These are phyloP conservation scores for Hirudo medicinalis DNA, from an alignment of 1,140 invertebrate species.

Conservation along the genomic window DNA sequence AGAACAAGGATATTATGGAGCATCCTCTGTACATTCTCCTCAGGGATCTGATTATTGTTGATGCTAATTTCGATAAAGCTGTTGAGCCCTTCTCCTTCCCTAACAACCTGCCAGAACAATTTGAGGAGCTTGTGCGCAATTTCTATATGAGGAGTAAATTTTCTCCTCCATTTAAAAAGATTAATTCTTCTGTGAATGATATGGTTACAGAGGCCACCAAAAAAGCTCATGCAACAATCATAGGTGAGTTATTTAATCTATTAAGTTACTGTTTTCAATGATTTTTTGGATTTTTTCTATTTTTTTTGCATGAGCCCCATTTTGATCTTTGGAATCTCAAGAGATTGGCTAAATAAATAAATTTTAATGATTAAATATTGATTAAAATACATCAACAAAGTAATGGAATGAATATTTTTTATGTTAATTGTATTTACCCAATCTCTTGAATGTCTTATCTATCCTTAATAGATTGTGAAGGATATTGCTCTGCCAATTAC, in stretches of 20 bases:
- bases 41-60: constrained; percentile 39
- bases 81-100: constrained; percentile 38
- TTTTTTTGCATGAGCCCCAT: too few relatives aligned
- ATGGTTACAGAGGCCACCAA: constrained; percentile 39
- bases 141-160: constrained; percentile 36
- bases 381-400: too few relatives aligned
- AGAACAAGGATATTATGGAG: constrained; percentile 36
- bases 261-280: too few relatives aligned
- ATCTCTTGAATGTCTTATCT: too few relatives aligned
- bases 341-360: too few relatives aligned
- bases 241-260: constrained; percentile 30
- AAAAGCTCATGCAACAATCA: constrained; percentile 36
- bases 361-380: too few relatives aligned
- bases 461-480: too few relatives aligned
- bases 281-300: too few relatives aligned
- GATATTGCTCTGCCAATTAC: too few relatives aligned
- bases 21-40: constrained; percentile 39
- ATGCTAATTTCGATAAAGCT: constrained; percentile 38
- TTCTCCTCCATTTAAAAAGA: constrained; percentile 31
- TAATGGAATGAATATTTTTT: too few relatives aligned
- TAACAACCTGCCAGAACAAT: constrained; percentile 31
- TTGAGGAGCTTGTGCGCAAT: constrained; percentile 28
- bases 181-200: constrained; percentile 35
- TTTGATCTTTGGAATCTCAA: too few relatives aligned
- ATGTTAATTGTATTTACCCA: too few relatives aligned